Base-by-base conservation (phyloP, 2,888 invertebrate genomes). In the Ophion obscuratus region DNA sequence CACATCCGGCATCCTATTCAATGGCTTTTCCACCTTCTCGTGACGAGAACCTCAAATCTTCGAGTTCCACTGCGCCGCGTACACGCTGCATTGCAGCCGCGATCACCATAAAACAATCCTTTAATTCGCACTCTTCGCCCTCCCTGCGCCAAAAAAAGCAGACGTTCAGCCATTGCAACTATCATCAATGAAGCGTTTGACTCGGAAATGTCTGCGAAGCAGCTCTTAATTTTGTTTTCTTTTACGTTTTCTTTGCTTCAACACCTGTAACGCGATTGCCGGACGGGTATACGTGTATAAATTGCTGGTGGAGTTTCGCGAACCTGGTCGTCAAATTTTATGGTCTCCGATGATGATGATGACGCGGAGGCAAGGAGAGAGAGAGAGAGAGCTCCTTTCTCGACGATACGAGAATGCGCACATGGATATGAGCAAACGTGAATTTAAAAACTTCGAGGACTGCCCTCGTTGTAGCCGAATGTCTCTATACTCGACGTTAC, bases 281-380 rank as follows among this genome's bases (percentile, higher is more conserved):
- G 66, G 70, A 79, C 61, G 67, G 70, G 61, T 61, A n/a, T 64
- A 76, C 36, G 20, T 14, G 36, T n/a, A 47, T 31, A 20, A 40
- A 78, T 62, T 57, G 31, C 40, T 61, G 57, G n/a, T 61, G 57
- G 71, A 67, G 71, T 83, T 67, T 83, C 66, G 36, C 53, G 47
- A 31, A n/a, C 53, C 47, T 53, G 77, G 66, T 78, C 83, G 67
- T 83, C 78, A 83, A 83, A 83, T 83, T 83, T 83, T 77, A 83
- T 83, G 78, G 47, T 83, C 78, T n/a, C 31, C 79, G 73, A 71
- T 70, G 73, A 80, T 73, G 77, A 77, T 83, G 77, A 73, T 83
- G 77, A 73, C 73, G 44, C 24, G 71, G 40, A 62, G 59, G 64
- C 73, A 40, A 70, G 36, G 57, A 27, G 66, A 66, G 53, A 47